phyloP scores from a whole-genome alignment of 2,113 vertebrate species.

The Trematomus loennbergii region DNA sequence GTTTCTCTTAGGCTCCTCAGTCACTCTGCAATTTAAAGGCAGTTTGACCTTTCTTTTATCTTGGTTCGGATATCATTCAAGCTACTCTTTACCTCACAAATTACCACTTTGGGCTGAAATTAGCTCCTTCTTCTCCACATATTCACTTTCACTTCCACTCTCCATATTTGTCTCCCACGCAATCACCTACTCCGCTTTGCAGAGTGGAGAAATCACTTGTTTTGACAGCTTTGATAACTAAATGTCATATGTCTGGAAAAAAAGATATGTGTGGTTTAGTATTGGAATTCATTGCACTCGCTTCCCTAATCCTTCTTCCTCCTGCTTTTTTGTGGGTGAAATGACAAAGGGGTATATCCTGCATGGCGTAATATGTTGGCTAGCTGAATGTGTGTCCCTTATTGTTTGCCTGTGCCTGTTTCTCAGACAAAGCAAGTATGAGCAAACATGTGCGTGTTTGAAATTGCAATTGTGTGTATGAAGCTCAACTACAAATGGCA shows the following conservation, averaged over 20 bases:
- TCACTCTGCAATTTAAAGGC: conserved; percentile 21
- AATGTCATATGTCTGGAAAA: conserved; percentile 68
- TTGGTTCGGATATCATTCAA: conserved; percentile 30
- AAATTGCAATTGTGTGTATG: conserved; percentile 10
- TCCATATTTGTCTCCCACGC: conserved; percentile 47
- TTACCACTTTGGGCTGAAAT: conserved; percentile 12
- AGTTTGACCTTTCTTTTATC: not conserved
- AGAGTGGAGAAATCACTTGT: conserved; percentile 66
- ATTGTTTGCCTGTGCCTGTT: conserved; percentile 27
- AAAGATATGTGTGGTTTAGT: conserved; percentile 36
- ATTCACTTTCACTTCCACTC: not conserved
- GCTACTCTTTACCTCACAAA: conserved; percentile 31
- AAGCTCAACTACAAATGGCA: conserved; percentile 42
- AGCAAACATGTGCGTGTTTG: conserved; percentile 23
- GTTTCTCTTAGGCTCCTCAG: not conserved
- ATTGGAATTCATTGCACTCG: conserved; percentile 42
- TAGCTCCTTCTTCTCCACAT: conserved; percentile 7
- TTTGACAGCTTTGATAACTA: conserved; percentile 77
- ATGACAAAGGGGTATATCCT: not conserved
- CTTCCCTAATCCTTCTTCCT: not conserved
- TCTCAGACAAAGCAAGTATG: not conserved
- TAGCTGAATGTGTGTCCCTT: not conserved
- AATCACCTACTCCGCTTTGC: conserved; percentile 52
- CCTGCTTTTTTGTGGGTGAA: conserved; percentile 15
- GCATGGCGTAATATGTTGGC: conserved; percentile 20